Conservation (phyloP, 2,797 vertebrate genomes). For the Anas bernieri region DNA sequence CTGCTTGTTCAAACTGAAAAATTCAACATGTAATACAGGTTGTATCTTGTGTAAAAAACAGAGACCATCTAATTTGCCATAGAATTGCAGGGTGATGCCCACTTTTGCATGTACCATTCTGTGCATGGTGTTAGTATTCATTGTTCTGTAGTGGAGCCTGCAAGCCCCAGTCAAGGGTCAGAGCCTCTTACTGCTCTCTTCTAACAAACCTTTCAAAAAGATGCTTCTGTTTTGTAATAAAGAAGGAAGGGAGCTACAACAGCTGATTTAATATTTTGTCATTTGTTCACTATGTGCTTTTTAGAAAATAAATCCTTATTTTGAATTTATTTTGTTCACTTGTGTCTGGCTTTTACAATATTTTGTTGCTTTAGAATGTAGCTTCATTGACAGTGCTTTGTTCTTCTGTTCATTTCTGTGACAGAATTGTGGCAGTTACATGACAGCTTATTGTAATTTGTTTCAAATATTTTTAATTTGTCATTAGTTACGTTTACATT, state of each 20-base stretch:
- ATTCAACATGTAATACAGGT: not conserved
- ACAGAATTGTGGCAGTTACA: constrained; percentile 16
- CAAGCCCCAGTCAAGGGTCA: not conserved
- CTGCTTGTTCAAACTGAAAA: not conserved
- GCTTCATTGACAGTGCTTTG: constrained; percentile 50
- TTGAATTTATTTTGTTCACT: constrained; percentile 55
- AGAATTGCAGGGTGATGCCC: not conserved
- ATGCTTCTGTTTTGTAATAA: not conserved
- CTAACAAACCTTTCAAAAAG: not conserved
- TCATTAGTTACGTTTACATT: constrained; percentile 66
- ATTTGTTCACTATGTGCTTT: constrained; percentile 52
- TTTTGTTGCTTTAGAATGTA: constrained; percentile 34
- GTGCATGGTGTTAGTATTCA: fast-evolving
- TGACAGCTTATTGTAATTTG: constrained; percentile 42
- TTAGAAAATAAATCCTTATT: constrained; percentile 36
- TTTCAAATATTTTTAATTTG: constrained; percentile 50
- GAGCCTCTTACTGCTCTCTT: not conserved
- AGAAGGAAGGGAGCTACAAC: not conserved
- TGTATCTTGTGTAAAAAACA: not conserved
- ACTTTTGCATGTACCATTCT: not conserved
- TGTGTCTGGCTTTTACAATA: constrained; percentile 23
- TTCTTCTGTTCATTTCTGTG: constrained; percentile 38
- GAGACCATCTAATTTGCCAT: not conserved
- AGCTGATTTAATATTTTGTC: constrained; percentile 10
- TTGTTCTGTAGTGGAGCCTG: not conserved